Base-by-base conservation (phyloP, 1,140 invertebrate species). In the Bombus soroeensis region DNA sequence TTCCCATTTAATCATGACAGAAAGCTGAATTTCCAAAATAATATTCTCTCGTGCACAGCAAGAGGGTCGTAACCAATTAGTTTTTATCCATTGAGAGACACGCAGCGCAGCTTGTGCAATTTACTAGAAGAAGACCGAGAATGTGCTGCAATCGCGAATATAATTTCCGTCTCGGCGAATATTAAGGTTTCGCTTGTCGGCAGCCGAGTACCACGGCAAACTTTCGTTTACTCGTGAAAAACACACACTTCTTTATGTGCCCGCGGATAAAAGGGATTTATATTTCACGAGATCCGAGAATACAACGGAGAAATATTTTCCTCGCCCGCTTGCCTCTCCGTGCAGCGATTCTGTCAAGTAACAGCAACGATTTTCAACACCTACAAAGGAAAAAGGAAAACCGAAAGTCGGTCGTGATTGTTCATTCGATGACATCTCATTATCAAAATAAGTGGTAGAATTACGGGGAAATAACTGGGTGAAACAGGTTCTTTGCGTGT, bases 261-360 rank as follows among this genome's bases (percentile, higher is more conserved):
- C 66, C n/a, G 22, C 59, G 87, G 89, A 90, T 90, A 90, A 85
- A 90, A 62, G 79, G 87, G 89, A 90, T 90, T 90, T 90, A 90
- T 89, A 90, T 75, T 74, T 72, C 37, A 18, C 70, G 68, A 88
- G 87, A 90, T 90, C 70, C 86, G 78, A 72, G 88, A 89, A 90
- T 81, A 80, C 76, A 66, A 68, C 64, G 66, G 59, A n/a, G 62
- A 68, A 83, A 87, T 81, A 70, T 86, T 91, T 76, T 83, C 64
- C 70, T 64, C 34, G 71, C 75, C 34, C 13, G 5, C 25, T 53
- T 53, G 62, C 47, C 37, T n/a, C 66, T 25, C 25, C 34, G 77
- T 43, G 64, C 53, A 39, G 28, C 39, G 41, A 28, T 53, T 53
- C 81, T 53, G 12, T 76, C 43, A 37, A 43, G 8, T 8, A 32